These are phyloP conservation scores for Zophobas atratus DNA, from an alignment of 1,140 invertebrate genomes.

Conservation along the genomic window DNA sequence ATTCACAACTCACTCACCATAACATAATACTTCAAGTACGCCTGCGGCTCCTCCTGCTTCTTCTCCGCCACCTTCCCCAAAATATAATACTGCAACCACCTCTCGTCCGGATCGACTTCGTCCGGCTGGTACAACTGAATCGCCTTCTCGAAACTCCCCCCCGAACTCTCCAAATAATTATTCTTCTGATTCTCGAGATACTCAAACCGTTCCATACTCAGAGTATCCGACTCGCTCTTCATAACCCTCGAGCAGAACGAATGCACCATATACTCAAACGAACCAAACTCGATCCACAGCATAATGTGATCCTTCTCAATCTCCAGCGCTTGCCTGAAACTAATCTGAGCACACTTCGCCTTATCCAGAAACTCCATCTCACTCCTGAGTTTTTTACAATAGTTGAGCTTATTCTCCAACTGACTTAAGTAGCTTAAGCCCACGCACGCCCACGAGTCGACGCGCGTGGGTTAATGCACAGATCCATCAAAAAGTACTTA, in stretches of 20 bases:
- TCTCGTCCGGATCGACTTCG: constrained; percentile 77
- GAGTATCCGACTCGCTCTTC: constrained; percentile 82
- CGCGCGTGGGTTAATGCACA: constrained; percentile 82
- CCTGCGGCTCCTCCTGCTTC: constrained; percentile 78
- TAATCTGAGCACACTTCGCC: constrained; percentile 80
- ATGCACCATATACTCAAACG: constrained; percentile 88
- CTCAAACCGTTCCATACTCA: constrained; percentile 84
- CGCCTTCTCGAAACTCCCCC: constrained; percentile 84
- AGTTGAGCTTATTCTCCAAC: constrained; percentile 88
- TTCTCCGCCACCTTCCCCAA: constrained; percentile 93
- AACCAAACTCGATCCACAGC: constrained; percentile 92
- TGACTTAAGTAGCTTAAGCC: constrained; percentile 86
- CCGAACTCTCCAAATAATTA: constrained; percentile 82
- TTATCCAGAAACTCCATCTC: constrained; percentile 81
- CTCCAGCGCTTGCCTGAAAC: constrained; percentile 84
- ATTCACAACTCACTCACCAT: constrained; percentile 68
- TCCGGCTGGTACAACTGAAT: constrained; percentile 72
- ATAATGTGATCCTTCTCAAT: constrained; percentile 80
- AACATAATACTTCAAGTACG: constrained; percentile 86
- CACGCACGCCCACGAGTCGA: constrained; percentile 94
- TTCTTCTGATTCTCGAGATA: constrained; percentile 83
- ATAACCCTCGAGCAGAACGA: constrained; percentile 89
- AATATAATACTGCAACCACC: constrained; percentile 95
- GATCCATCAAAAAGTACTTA: constrained; percentile 87
- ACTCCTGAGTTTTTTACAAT: constrained; percentile 76